These are phyloP conservation scores for Rhagonycha fulva DNA, from an alignment of 2,888 invertebrate species.

Conservation along the genomic window DNA sequence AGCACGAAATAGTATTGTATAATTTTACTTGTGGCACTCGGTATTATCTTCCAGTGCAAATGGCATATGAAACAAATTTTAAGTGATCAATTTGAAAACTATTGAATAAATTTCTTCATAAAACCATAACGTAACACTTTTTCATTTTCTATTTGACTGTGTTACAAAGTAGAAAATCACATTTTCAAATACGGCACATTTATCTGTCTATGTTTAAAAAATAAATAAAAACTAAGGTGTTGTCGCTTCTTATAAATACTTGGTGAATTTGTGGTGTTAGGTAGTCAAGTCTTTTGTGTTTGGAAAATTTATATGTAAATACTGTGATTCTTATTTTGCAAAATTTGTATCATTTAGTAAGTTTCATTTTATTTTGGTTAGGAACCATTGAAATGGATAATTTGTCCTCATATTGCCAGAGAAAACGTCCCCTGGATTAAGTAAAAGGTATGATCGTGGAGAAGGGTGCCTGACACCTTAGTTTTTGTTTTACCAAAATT, in stretches of 20 bases:
- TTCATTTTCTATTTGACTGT: background rate
- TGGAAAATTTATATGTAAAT: background rate
- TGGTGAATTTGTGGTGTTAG: background rate
- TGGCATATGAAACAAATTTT: background rate
- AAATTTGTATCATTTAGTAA: background rate
- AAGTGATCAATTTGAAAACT: background rate
- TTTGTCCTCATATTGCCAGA: background rate
- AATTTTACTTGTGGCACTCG: too few species aligned
- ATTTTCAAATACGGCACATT: background rate
- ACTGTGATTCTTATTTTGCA: background rate
- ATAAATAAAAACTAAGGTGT: background rate
- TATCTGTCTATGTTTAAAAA: background rate
- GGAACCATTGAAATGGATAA: background rate
- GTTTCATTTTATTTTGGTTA: background rate
- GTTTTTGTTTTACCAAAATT: background rate
- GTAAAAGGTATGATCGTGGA: background rate
- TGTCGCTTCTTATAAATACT: background rate
- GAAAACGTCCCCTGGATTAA: background rate
- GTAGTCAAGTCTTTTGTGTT: background rate
- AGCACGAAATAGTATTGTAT: too few species aligned
- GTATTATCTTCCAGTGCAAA: background rate
- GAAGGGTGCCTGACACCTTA: background rate
- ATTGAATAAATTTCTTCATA: background rate
- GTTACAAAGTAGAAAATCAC: background rate
- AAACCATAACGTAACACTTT: background rate